These are phyloP conservation scores for Vulpes vulpes DNA, from an alignment of 2,113 vertebrate species.

Conservation along the genomic window DNA sequence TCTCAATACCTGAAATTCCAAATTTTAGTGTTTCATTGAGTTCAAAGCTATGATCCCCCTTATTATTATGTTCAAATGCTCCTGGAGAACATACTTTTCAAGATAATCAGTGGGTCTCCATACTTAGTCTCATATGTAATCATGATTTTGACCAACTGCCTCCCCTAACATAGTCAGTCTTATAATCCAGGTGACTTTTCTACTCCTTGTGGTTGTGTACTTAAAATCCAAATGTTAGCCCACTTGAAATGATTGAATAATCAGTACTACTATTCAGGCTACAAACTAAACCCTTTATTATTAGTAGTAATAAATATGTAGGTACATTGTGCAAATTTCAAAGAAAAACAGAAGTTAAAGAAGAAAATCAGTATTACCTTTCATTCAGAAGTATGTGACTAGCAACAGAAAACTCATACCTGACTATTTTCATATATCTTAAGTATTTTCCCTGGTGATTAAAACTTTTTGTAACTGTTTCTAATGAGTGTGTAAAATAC, in stretches of 20 bases:
- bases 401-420: background rate
- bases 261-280: background rate
- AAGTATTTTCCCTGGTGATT: background rate
- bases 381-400: background rate
- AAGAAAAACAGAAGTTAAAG: background rate
- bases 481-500: background rate
- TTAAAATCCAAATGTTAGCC: background rate
- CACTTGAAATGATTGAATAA: background rate
- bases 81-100: background rate
- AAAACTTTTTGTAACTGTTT: background rate
- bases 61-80: background rate
- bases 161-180: background rate
- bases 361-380: background rate
- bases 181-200: background rate
- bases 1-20: background rate
- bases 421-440: background rate
- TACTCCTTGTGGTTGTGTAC: background rate
- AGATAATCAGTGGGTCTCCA: background rate
- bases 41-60: background rate
- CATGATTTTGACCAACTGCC: background rate
- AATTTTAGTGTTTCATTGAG: background rate
- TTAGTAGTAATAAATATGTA: background rate
- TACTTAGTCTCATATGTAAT: background rate
- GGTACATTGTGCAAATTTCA: background rate
- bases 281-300: background rate